Base-by-base conservation (phyloP, 2,888 invertebrate species). In the Pollenia amentaria region DNA sequence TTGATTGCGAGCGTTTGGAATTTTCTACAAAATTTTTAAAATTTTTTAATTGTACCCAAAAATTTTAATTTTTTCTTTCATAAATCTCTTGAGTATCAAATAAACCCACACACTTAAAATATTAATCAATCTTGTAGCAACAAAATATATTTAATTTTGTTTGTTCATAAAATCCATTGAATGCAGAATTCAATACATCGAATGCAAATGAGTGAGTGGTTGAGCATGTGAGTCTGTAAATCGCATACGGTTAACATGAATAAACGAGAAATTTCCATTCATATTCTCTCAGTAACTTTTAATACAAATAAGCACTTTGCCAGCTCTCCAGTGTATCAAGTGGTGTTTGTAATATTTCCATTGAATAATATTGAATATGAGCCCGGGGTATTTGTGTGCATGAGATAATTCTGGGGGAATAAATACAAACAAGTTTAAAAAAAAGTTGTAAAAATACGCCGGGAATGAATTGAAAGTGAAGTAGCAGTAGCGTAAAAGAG, bases 311-410 rank as follows among this genome's bases (percentile, higher is more conserved):
- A 82, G 75, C 44, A 67, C 81, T 81, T 67, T 48, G 29, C 73
- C 55, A 53, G 73, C 65, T 60, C 81, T 82, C 18, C 67, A 69
- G 67, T 67, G 81, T 69, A 82, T 75, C 81, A 67, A 75, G 67
- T 57, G 60, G 42, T 60, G 42, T 75, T 75, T 75, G 67, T 60
- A 46, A 53, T 62, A 76, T 72, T 77, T 86, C 82, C 78, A 64
- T 75, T 79, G 51, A 75, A 86, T 86, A 80, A 80, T 84, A 87
- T 80, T 84, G 84, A 87, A 84, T 87, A 80, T 80, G 84, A 84
- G 87, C 87, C 80, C 72, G 16, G 76, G 70, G 83, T 76, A 86
- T 79, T 82, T 67, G 40, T 48, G 29, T 65, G 57, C 42, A 60
- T 29, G 57, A 83, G 86, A 83, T 86, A 83, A 78, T 72, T 76